Evolutionary conservation across 1,140 invertebrate species (phyloP), one percentile per base, ranked within the genome.

Genomic region (Dinothrombium tinctorium): DNA sequence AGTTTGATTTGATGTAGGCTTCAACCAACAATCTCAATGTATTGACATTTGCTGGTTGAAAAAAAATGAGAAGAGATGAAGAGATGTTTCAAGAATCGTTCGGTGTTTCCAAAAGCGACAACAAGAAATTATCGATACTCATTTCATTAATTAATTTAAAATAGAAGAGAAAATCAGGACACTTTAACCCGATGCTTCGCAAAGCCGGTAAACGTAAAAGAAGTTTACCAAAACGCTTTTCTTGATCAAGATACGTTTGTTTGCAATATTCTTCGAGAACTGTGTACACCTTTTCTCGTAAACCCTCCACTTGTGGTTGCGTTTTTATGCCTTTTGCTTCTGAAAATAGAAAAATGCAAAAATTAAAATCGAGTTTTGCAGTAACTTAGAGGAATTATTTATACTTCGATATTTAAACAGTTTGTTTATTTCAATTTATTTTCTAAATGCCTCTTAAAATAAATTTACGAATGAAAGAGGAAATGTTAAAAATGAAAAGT

Each of bases 211-310:
- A 63, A 44, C 90, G 74, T 33, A 96, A 62, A 42, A 95, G 61
- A 5, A 96, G 61, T 56, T 94, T 87, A 17, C 87, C 84, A 60
- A 95, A 96, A 21, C 90, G 68, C 5, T 84, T 84, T 22, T 84
- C 74, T 54, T 96, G 87, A 14, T 77, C 72, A 8, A 83, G 74
- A 63, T 83, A 81, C 41, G 72, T 71, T 4, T 71, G 66, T 48
- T 80, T 73, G 46, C 78, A 84, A 61, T 95, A 92, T 50, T 95
- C 87, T 56, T 95, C 87, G 42, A 96, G 63, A 22, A 82, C 76
- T 12, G 77, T 76, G 57, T 92, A 96, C 15, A 86, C 78, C 59
- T 90, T 90, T 61, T 95, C 89, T 44, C 89, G 66, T 24, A 94
- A 62, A 29, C 72, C 58, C 55, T 89, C 83, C 7, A 96, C 77